Conservation (phyloP, 1,140 invertebrate genomes). For the Homalodisca vitripennis region DNA sequence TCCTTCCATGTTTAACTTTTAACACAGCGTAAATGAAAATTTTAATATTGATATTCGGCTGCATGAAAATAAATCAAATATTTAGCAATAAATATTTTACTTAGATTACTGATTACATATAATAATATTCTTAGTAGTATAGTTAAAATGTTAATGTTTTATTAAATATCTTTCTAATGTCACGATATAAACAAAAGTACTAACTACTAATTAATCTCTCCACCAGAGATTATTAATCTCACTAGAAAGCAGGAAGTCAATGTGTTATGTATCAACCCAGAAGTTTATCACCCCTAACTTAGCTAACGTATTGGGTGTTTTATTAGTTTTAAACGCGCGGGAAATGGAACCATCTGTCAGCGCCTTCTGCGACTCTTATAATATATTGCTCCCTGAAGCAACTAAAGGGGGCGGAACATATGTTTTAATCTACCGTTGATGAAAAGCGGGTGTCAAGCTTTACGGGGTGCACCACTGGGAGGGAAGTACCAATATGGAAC, state of each 20-base stretch:
- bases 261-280: conserved; percentile 17
- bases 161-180: no score
- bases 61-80: no score
- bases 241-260: conserved; percentile 2
- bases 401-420: conserved; percentile 14
- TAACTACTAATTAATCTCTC: no score
- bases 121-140: no score
- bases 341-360: conserved; percentile 15
- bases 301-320: neutral
- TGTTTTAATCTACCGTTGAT: conserved; percentile 17
- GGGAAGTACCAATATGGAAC: conserved; percentile 12
- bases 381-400: neutral
- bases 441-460: neutral
- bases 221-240: no score
- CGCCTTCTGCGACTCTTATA: conserved; percentile 6
- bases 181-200: no score
- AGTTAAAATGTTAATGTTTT: no score
- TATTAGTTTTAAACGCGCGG: conserved; percentile 14
- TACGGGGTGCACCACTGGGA: neutral
- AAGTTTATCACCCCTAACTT: neutral
- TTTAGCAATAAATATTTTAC: no score
- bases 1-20: no score
- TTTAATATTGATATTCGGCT: no score
- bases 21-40: no score
- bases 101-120: no score